A percentile compares a stretch with the other conserved stretches of the same genome.
Evolutionary conservation across 1,140 invertebrate species (phyloP).

Genomic region (Leucophenga varia): DNA sequence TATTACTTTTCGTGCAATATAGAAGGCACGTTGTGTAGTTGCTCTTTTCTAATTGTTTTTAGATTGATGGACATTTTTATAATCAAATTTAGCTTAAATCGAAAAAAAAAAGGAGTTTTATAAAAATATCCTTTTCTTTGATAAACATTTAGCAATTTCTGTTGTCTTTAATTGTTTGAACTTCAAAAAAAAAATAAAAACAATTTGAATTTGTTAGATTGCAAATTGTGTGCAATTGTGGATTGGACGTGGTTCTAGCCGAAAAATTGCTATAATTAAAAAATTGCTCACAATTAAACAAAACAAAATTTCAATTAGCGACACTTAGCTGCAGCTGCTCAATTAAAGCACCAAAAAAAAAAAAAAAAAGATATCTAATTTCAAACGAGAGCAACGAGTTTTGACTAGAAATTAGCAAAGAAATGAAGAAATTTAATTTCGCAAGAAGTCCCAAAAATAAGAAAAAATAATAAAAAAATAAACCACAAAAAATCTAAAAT

Average conservation of each 20-base stretch:
- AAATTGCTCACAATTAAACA: conserved; percentile 30
- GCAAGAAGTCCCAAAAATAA: not conserved
- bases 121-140: no score
- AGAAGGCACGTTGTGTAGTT: no score
- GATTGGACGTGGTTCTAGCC: no score
- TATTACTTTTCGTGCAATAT: no score
- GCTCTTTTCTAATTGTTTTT: no score
- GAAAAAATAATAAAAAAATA: conserved; percentile 12
- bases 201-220: conserved; percentile 11
- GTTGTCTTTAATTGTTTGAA: conserved; percentile 24
- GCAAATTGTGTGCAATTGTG: no score
- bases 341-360: conserved; percentile 5
- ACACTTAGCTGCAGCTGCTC: conserved; percentile 44
- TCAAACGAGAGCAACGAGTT: conserved; percentile 48
- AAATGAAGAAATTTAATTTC: conserved; percentile 25
- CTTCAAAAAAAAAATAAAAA: conserved; percentile 10
- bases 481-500: conserved; percentile 25
- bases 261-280: no score
- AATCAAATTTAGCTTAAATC: no score
- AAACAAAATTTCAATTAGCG: conserved; percentile 49
- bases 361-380: conserved; percentile 38
- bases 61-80: no score
- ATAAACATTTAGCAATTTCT: no score
- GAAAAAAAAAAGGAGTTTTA: no score
- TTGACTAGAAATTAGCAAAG: conserved; percentile 35